These are phyloP conservation scores for Eupithecia insigniata DNA, from an alignment of 2,888 invertebrate genomes.

Conservation along the genomic window DNA sequence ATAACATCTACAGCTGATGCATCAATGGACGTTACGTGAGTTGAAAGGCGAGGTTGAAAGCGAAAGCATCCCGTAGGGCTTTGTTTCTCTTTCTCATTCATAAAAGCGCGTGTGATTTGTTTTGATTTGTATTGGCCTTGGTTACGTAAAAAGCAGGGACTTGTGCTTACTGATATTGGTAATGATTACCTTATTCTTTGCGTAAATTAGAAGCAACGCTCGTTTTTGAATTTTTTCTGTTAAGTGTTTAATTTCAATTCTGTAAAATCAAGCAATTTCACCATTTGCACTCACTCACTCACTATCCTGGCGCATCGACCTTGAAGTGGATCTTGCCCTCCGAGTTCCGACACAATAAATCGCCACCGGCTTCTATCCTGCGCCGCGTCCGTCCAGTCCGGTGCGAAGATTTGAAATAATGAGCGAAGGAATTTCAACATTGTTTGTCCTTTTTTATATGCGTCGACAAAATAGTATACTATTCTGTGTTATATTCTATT, in stretches of 20 bases:
- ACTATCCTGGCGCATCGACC: too few relatives aligned
- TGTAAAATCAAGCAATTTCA: neutral
- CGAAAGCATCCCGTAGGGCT: slow-evolving; percentile 42
- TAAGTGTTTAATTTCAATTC: neutral
- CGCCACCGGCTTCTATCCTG: too few relatives aligned
- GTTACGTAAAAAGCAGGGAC: slow-evolving; percentile 6
- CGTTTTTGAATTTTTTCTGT: neutral
- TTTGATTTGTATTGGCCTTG: slow-evolving; percentile 31
- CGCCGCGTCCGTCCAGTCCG: too few relatives aligned
- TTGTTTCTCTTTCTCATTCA: slow-evolving; percentile 42
- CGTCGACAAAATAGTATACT: neutral
- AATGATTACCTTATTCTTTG: neutral
- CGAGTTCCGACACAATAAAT: too few relatives aligned
- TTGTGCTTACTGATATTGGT: neutral
- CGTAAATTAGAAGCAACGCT: neutral
- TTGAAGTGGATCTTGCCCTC: too few relatives aligned
- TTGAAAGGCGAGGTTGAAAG: slow-evolving; percentile 37
- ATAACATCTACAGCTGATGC: slow-evolving; percentile 22
- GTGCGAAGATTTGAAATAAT: too few relatives aligned
- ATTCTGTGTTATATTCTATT: neutral
- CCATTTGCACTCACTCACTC: too few relatives aligned
- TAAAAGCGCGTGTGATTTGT: slow-evolving; percentile 36
- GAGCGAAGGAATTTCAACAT: too few relatives aligned
- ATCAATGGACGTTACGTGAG: slow-evolving; percentile 41
- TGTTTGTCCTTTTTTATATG: neutral